Conservation (phyloP, 2,797 vertebrate species). For the Mallotus villosus region DNA sequence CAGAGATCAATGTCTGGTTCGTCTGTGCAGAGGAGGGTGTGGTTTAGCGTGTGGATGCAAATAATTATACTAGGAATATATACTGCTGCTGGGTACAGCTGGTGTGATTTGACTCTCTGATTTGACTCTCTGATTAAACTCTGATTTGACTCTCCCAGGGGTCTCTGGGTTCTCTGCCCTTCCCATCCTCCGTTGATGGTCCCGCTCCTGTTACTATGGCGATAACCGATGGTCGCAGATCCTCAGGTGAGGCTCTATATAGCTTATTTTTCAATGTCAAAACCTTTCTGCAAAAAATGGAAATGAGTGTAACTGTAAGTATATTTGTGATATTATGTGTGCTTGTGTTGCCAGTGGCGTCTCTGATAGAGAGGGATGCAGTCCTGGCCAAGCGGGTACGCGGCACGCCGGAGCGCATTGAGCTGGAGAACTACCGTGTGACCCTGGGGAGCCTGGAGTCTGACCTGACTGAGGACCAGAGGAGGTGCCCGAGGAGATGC, state of each 20-base stretch:
- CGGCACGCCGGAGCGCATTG: constrained; percentile 85
- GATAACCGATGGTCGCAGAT: constrained; percentile 58
- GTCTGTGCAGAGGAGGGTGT: no score
- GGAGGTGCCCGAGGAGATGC: constrained; percentile 87
- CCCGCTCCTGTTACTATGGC: constrained; percentile 32
- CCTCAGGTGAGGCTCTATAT: constrained; percentile 77
- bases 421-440: constrained; percentile 85
- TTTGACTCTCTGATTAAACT: neutral
- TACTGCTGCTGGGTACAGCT: neutral
- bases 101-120: neutral
- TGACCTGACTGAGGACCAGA: constrained; percentile 65
- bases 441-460: constrained; percentile 66
- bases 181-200: constrained; percentile 66
- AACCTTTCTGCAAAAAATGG: no score
- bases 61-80: neutral
- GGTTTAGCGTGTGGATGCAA: neutral
- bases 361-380: constrained; percentile 75
- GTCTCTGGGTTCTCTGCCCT: constrained; percentile 62
- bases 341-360: constrained; percentile 73
- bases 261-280: neutral
- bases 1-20: neutral
- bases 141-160: constrained; percentile 57
- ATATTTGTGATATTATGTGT: constrained; percentile 7
- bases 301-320: neutral
- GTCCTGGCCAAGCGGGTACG: constrained; percentile 78